These are phyloP conservation scores for Lordiphosa fenestrarum DNA, from an alignment of 2,888 invertebrate species.

Conservation along the genomic window DNA sequence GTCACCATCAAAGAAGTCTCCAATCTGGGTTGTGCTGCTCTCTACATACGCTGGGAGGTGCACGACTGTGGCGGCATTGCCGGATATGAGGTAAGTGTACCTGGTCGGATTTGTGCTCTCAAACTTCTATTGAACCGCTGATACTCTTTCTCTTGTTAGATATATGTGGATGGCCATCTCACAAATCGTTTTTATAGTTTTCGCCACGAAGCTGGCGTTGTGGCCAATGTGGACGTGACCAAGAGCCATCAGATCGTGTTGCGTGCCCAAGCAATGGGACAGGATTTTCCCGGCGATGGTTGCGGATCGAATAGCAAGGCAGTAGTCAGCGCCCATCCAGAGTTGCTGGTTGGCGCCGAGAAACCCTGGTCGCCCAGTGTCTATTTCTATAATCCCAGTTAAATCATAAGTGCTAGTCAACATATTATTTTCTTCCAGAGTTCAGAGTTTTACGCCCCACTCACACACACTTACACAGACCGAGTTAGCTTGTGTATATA, in stretches of 20 bases:
- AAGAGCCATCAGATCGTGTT: conserved; percentile 72
- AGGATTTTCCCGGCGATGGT: conserved; percentile 43
- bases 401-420: conserved; percentile 32
- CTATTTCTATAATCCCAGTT: conserved; percentile 66
- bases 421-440: conserved; percentile 21
- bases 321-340: conserved; percentile 34
- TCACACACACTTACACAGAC: conserved; percentile 7
- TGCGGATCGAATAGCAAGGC: conserved; percentile 7
- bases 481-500: conserved; percentile 24
- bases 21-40: conserved; percentile 67
- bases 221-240: conserved; percentile 72
- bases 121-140: neutral
- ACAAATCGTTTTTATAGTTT: conserved; percentile 75
- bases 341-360: conserved; percentile 44
- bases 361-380: conserved; percentile 70
- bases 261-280: conserved; percentile 63
- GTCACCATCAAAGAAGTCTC: conserved; percentile 70
- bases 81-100: conserved; percentile 75
- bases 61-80: conserved; percentile 68
- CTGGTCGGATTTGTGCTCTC: no score
- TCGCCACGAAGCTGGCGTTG: conserved; percentile 73
- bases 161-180: conserved; percentile 77
- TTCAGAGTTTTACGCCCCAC: neutral
- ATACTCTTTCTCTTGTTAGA: conserved; percentile 42
- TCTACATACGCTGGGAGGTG: conserved; percentile 76